These are phyloP conservation scores for Cephalotes varians DNA, from an alignment of 2,888 invertebrate genomes.

Conservation along the genomic window DNA sequence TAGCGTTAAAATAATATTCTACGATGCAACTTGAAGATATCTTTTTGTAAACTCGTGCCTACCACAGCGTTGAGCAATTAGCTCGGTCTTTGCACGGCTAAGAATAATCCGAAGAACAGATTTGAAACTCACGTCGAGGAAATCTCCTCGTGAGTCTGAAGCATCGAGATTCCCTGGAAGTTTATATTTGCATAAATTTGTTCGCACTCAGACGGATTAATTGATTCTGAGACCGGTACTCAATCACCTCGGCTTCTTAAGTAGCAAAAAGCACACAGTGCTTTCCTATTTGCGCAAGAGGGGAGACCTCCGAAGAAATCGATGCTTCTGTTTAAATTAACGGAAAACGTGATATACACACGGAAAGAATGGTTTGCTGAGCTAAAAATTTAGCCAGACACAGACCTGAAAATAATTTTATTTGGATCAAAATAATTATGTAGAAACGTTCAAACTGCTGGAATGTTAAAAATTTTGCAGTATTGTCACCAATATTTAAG, in stretches of 20 bases:
- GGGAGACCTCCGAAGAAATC: not conserved
- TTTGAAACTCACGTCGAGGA: not conserved
- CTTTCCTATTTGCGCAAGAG: slow-evolving; percentile 7
- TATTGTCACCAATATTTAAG: no score
- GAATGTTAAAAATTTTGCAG: no score
- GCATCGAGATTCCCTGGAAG: no score
- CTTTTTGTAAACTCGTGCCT: not conserved
- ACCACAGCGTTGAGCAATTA: not conserved
- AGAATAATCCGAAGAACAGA: not conserved
- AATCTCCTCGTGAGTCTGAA: no score
- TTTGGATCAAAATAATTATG: no score
- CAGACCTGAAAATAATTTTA: no score
- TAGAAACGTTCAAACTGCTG: no score
- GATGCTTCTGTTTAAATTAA: not conserved
- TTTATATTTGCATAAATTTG: slow-evolving; percentile 34
- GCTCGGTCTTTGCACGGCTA: not conserved
- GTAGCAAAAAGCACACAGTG: slow-evolving; percentile 19
- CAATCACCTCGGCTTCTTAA: slow-evolving; percentile 13
- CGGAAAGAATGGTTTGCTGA: no score
- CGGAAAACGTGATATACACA: not conserved
- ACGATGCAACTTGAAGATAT: not conserved
- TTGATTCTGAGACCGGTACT: not conserved
- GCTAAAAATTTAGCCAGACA: no score
- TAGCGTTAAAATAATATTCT: not conserved
- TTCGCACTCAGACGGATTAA: not conserved